Base-by-base conservation (phyloP, 2,888 invertebrate species). In the Dusona sp. region DNA sequence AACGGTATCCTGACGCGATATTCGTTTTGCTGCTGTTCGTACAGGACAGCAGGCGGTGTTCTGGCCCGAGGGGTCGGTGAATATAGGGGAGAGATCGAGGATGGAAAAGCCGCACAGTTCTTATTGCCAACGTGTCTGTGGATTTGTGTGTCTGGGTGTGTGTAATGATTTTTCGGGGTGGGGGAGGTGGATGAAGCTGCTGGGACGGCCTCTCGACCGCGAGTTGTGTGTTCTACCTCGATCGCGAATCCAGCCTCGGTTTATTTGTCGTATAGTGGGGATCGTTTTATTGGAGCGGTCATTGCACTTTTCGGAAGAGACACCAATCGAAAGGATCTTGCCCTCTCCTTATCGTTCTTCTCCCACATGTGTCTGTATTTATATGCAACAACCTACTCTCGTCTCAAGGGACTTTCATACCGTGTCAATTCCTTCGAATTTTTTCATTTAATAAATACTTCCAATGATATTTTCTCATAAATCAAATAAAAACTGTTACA, bases 281-380 rank as follows among this genome's bases (percentile, higher is more conserved):
- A 87, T 90, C 90, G 90, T 92, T 93, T 94, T 93, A 94, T 94
- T 93, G 93, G 93, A 93, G 92, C 93, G 93, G 94, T 93, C 93
- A 92, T 93, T 94, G 94, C 93, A 93, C 93, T 90, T 91, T 90
- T 90, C 89, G 86, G 79, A 80, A 84, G 86, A 88, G 88, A 89
- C 89, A 90, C 90, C 87, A 86, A 88, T 89, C 89, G 88, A 89
- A 91, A 88, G 90, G 89, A 88, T 89, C 86, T 77, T 86, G 81
- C 86, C 89, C 88, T 84, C 87, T 79, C 85, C 64, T 79, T 72
- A 45, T 74, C 33, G 29, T 29, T 67, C 73, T 48, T 38, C 36
- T 33, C 45, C 33, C 42, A 13, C 25, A 36, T 6, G 19, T 75
- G 3, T 68, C 42, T 42, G 16, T 70, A 19, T 70, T 29, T 70